Conservation (phyloP, 2,888 invertebrate species). For the Orchestes rusci region DNA sequence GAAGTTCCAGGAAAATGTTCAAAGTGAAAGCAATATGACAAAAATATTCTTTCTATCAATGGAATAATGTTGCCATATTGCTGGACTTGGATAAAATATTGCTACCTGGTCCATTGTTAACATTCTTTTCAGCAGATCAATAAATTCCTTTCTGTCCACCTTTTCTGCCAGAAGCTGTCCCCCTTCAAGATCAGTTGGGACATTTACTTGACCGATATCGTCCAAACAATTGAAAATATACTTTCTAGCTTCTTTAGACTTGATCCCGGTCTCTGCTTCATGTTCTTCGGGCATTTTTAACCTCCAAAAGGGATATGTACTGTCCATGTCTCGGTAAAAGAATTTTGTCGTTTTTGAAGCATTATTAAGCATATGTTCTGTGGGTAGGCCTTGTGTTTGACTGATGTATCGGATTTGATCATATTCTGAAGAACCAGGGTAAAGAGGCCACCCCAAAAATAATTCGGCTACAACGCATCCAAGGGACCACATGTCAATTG, state of each 20-base stretch:
- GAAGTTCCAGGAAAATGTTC: slow-evolving; percentile 8
- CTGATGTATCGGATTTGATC: slow-evolving; percentile 88
- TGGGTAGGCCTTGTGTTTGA: slow-evolving; percentile 84
- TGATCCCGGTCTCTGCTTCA: slow-evolving; percentile 94
- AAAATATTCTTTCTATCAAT: slow-evolving; percentile 2
- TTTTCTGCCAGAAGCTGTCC: slow-evolving; percentile 95
- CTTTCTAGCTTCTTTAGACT: slow-evolving; percentile 98
- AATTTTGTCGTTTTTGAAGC: slow-evolving; percentile 98
- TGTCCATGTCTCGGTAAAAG: slow-evolving; percentile 92
- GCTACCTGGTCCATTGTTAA: slow-evolving; percentile 93
- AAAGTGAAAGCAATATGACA: slow-evolving; percentile 8
- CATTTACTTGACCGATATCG: slow-evolving; percentile 92
- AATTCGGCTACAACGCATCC: slow-evolving; percentile 99
- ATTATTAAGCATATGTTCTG: slow-evolving; percentile 94
- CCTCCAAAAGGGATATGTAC: slow-evolving; percentile 81
- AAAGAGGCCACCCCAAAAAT: slow-evolving; percentile 98
- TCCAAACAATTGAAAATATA: slow-evolving; percentile 99
- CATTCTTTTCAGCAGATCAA: slow-evolving; percentile 96
- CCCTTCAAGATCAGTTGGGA: slow-evolving; percentile 95
- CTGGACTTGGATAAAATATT: no score
- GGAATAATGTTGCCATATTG: no score
- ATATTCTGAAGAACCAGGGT: slow-evolving; percentile 98
- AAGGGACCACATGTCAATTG: slow-evolving; percentile 99
- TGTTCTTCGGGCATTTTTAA: slow-evolving; percentile 96
- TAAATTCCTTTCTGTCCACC: slow-evolving; percentile 94